Conservation (phyloP, 2,797 vertebrate species). For the Gadopsis marmoratus region DNA sequence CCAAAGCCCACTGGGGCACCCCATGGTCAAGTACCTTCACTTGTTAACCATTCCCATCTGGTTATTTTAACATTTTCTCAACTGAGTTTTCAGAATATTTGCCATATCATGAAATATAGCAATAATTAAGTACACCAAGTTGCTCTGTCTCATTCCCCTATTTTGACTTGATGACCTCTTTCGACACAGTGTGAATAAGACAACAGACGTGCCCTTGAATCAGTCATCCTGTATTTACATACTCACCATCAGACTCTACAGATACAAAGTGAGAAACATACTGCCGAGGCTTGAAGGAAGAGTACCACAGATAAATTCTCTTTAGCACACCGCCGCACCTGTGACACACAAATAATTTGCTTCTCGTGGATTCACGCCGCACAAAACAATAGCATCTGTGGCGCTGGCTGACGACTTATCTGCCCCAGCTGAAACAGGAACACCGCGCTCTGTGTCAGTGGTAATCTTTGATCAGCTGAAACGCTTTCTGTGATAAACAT, state of each 20-base stretch:
- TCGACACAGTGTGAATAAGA: constrained; percentile 22
- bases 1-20: background rate
- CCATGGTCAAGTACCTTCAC: background rate
- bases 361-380: constrained; percentile 48
- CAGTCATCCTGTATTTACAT: constrained; percentile 27
- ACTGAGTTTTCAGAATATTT: background rate
- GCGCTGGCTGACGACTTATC: constrained; percentile 74
- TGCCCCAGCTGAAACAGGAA: constrained; percentile 67
- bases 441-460: constrained; percentile 69
- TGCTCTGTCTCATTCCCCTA: background rate
- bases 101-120: background rate
- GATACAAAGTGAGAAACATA: constrained; percentile 27
- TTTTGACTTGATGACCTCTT: constrained; percentile 27
- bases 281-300: constrained; percentile 18
- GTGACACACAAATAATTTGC: constrained; percentile 71
- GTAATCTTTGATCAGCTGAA: constrained; percentile 82
- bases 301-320: constrained; percentile 48
- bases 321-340: constrained; percentile 58
- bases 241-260: background rate
- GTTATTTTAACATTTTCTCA: background rate
- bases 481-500: constrained; percentile 80
- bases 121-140: too few species aligned
- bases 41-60: background rate
- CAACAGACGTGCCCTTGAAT: constrained; percentile 14
- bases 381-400: constrained; percentile 71